These are phyloP conservation scores for Lissonota sp. DNA, from an alignment of 2,888 invertebrate genomes.

Conservation along the genomic window DNA sequence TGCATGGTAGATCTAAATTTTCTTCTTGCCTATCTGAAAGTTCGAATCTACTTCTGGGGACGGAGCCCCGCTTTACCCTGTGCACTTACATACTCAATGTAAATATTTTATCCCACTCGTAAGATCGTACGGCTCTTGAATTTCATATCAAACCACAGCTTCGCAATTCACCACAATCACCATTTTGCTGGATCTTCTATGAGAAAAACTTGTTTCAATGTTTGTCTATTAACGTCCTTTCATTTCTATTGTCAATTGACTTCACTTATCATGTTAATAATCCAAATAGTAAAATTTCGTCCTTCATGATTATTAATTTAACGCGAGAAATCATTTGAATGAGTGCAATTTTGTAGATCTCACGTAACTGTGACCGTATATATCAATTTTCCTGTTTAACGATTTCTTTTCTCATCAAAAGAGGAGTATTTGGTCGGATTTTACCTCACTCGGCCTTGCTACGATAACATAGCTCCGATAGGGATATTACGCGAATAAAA, in stretches of 20 bases:
- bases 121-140: constrained; percentile 3
- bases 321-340: background rate
- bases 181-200: constrained; percentile 25
- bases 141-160: constrained; percentile 40
- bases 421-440: background rate
- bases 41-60: constrained; percentile 39
- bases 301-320: background rate
- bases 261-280: constrained; percentile 9
- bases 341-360: background rate
- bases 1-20: background rate
- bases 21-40: background rate
- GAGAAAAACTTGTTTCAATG: background rate
- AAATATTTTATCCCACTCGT: constrained; percentile 1
- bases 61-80: constrained; percentile 46
- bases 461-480: background rate
- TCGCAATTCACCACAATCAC: constrained; percentile 14
- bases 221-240: background rate
- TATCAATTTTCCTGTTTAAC: background rate
- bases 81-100: constrained; percentile 51
- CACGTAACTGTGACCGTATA: background rate
- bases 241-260: background rate
- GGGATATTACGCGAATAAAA: constrained; percentile 2
- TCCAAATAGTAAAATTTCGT: background rate
- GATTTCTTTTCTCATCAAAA: background rate
- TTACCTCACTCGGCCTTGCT: background rate